Conservation (phyloP, 2,797 vertebrate species). For the Falco peregrinus region DNA sequence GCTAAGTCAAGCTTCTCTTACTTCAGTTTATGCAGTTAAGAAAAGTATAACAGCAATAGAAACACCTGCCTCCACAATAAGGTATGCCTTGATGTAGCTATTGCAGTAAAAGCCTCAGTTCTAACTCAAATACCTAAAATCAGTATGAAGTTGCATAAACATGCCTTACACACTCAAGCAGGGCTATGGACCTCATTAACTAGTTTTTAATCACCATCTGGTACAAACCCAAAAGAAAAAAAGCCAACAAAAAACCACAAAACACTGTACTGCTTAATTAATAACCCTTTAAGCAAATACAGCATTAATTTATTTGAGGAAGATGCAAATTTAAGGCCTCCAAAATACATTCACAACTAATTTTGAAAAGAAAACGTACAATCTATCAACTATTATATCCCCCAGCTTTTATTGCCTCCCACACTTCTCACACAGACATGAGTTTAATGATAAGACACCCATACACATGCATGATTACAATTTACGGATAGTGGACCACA, state of each 20-base stretch:
- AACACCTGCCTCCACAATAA: not conserved
- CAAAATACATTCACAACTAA: not conserved
- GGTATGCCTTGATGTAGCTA: not conserved
- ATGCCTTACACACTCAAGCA: not conserved
- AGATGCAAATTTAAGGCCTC: not conserved
- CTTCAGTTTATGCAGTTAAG: not conserved
- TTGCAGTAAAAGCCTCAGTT: not conserved
- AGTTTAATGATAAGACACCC: slow-evolving; percentile 10
- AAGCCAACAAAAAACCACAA: not conserved
- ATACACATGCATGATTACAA: not conserved
- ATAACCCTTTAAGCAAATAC: not conserved
- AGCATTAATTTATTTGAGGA: not conserved
- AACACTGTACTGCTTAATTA: not conserved
- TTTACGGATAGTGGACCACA: not conserved
- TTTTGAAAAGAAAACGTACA: not conserved
- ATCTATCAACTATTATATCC: not conserved
- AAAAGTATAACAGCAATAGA: not conserved
- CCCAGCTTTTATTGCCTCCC: not conserved
- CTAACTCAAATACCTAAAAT: not conserved
- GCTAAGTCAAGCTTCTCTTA: not conserved
- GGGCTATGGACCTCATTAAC: not conserved
- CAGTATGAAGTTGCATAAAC: not conserved
- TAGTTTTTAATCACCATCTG: not conserved
- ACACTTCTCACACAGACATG: not conserved
- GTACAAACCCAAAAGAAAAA: not conserved